Base-by-base conservation (phyloP, 2,888 invertebrate species). In the Acleris laterana region DNA sequence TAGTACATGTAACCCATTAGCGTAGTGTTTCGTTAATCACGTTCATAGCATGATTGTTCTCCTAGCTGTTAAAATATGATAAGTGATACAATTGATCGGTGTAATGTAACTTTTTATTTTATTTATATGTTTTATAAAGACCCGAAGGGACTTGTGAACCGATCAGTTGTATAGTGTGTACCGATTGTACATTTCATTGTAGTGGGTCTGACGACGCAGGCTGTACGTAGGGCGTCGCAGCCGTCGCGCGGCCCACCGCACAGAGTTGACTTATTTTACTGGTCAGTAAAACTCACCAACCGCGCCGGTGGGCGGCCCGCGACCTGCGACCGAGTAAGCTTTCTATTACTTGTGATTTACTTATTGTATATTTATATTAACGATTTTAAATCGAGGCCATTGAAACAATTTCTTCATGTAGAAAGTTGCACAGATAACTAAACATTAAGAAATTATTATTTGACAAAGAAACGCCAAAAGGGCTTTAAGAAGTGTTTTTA, bases 321-420 rank as follows among this genome's bases (percentile, higher is more conserved):
- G 17, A 49, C 55, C 44, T 48, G 64, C 60, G 65, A 56, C 49
- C 56, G 44, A 61, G 38, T 59, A 64, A 46, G 50, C 32, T 56
- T 50, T 38, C 60, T 51, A 49, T 63, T 53, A 58, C 66, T 63
- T 68, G 73, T 70, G 72, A 69, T 68, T 73, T 53, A 72, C 70
- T 68, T 71, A 72, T 13, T 38, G 38, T 38, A 38, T 72, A 73
- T 76, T 77, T 72, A 70, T 78, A 74, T 32, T 80, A 81, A 87
- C 79, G 79, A 87, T 85, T 90, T 88, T 85, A 87, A 91, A 92
- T 92, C 91, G 91, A 92, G 92, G 91, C 92, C 91, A 91, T 87
- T 80, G 74, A 77, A 78, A 81, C 73, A 80, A 89, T 91, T 89
- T 92, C 90, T 91, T 87, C 71, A 78, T 89, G 90, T 86, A 85